These are phyloP conservation scores for Scomber scombrus DNA, from an alignment of 2,113 vertebrate species.

Conservation along the genomic window DNA sequence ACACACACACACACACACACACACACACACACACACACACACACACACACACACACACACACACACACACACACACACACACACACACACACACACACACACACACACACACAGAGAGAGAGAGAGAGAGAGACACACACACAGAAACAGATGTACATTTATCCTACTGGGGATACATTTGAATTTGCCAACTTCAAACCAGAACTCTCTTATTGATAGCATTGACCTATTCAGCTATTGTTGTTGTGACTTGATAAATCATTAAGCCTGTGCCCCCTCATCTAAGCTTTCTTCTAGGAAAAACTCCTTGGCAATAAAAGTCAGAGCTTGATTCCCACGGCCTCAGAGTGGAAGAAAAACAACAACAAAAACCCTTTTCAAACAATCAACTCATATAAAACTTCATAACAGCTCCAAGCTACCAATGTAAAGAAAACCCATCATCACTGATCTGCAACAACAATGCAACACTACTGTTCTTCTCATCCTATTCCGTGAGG, in stretches of 20 bases:
- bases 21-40: conserved; percentile 1
- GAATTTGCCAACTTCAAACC: conserved; percentile 50
- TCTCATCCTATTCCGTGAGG: conserved; percentile 48
- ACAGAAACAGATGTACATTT: background rate
- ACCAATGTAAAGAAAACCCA: conserved; percentile 78
- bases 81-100: background rate
- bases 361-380: conserved; percentile 85
- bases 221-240: conserved; percentile 46
- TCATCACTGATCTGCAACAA: conserved; percentile 81
- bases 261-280: conserved; percentile 40
- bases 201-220: conserved; percentile 35
- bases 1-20: background rate
- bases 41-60: background rate
- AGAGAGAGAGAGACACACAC: too few species aligned
- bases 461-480: conserved; percentile 57
- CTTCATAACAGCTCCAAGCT: conserved; percentile 83
- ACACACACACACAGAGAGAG: background rate
- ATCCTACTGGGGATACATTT: conserved; percentile 13
- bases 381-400: conserved; percentile 82
- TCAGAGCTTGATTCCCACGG: conserved; percentile 62
- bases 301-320: conserved; percentile 42
- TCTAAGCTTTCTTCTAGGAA: conserved; percentile 44
- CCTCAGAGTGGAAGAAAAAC: conserved; percentile 59
- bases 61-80: conserved; percentile 4
- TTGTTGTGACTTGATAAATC: conserved; percentile 53